These are phyloP conservation scores for Hippocampus kuda DNA, from an alignment of 2,797 vertebrate species.

Conservation along the genomic window DNA sequence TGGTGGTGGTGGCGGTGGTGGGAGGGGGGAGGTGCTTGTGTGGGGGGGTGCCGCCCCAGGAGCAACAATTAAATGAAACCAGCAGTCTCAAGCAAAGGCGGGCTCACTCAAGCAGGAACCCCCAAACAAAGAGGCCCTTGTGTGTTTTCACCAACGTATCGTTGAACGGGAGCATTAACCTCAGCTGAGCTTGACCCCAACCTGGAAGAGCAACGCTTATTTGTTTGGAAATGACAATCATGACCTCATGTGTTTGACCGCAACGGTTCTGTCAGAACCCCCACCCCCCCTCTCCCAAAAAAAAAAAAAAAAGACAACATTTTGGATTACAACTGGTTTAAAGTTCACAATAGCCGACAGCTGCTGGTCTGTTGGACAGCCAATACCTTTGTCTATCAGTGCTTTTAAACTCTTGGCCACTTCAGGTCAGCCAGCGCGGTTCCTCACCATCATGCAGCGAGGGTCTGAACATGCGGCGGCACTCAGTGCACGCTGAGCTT, in stretches of 20 bases:
- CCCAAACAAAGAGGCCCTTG: conserved; percentile 53
- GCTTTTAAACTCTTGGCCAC: conserved; percentile 18
- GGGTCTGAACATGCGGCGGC: conserved; percentile 52
- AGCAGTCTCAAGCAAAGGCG: conserved; percentile 50
- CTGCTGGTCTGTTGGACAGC: background rate
- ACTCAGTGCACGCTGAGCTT: conserved; percentile 60
- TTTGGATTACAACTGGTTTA: conserved; percentile 4
- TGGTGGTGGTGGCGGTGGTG: background rate
- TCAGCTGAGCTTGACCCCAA: conserved; percentile 42
- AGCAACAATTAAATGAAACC: conserved; percentile 59
- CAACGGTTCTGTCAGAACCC: conserved; percentile 40
- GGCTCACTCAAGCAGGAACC: conserved; percentile 48
- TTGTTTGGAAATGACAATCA: conserved; percentile 58
- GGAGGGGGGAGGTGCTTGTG: background rate
- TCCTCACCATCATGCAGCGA: conserved; percentile 27
- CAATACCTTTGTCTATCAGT: conserved; percentile 12
- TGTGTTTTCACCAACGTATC: conserved; percentile 48
- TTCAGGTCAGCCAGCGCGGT: conserved; percentile 3
- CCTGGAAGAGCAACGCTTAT: conserved; percentile 46
- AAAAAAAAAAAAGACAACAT: background rate
- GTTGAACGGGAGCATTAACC: conserved; percentile 49
- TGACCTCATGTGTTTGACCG: conserved; percentile 44
- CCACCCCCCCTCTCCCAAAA: too few species aligned
- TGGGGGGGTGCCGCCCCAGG: conserved; percentile 37
- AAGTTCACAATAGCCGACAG: background rate